Conservation (phyloP, 2,113 vertebrate species). For the Chloebia gouldiae region DNA sequence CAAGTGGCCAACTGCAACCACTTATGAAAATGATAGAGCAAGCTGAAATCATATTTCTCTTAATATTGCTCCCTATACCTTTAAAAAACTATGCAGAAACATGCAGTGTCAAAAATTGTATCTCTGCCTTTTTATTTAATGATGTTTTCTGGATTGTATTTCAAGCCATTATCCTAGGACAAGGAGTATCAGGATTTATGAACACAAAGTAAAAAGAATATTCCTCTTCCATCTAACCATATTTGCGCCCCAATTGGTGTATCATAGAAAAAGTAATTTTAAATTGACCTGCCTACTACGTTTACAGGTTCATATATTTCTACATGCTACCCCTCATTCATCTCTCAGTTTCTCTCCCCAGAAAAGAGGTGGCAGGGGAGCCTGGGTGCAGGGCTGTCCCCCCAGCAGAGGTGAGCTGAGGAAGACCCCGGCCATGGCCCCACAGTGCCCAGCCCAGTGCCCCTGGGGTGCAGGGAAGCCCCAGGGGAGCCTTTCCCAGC, state of each 20-base stretch:
- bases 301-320: background rate
- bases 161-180: background rate
- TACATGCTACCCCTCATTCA: background rate
- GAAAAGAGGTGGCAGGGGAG: background rate
- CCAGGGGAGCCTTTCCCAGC: background rate
- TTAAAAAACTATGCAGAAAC: background rate
- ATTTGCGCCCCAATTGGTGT: background rate
- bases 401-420: background rate
- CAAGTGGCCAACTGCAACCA: background rate
- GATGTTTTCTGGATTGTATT: background rate
- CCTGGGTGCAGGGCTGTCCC: background rate
- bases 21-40: background rate
- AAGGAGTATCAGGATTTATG: background rate
- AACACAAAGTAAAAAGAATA: background rate
- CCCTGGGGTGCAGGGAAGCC: accelerated
- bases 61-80: background rate
- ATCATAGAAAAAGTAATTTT: background rate
- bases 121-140: background rate
- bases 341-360: background rate
- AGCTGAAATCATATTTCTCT: background rate
- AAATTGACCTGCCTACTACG: background rate
- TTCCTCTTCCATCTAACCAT: background rate
- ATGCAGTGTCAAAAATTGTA: background rate
- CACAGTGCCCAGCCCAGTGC: background rate
- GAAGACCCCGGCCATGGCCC: background rate